Conservation (phyloP, 64 coral and sea anemone genomes). For the Montipora efflorescens region DNA sequence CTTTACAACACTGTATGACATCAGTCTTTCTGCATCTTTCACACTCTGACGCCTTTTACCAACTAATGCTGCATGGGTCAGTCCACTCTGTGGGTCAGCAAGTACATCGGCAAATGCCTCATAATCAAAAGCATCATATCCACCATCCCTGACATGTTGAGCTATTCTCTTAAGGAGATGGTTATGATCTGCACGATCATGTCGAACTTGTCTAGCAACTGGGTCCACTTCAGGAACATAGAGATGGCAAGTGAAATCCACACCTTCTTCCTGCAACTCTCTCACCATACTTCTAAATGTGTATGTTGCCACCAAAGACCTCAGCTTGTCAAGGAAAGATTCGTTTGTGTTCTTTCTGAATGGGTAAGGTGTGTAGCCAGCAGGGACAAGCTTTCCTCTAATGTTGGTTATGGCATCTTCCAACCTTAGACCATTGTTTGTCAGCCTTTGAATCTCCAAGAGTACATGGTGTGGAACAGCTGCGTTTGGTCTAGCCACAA, state of each 20-base stretch:
- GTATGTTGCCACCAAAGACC: slow-evolving; percentile 35
- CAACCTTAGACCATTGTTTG: too few species aligned
- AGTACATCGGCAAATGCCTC: background rate
- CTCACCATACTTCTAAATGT: background rate
- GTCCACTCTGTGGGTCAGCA: slow-evolving; percentile 37
- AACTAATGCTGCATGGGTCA: slow-evolving; percentile 55
- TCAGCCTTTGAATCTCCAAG: too few species aligned
- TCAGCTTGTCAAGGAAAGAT: slow-evolving; percentile 22
- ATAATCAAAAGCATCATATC: background rate
- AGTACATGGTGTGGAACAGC: too few species aligned
- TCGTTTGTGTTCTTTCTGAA: slow-evolving; percentile 43
- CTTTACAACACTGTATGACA: slow-evolving; percentile 48
- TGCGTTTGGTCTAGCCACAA: too few species aligned
- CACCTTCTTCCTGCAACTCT: slow-evolving; percentile 22
- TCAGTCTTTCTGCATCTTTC: slow-evolving; percentile 49
- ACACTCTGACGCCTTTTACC: slow-evolving; percentile 36
- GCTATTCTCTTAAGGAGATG: slow-evolving; percentile 58
- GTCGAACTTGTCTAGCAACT: background rate
- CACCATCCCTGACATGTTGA: slow-evolving; percentile 1
- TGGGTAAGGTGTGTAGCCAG: slow-evolving; percentile 37
- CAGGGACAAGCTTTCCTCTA: too few species aligned
- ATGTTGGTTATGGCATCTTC: too few species aligned
- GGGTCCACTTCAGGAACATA: slow-evolving; percentile 68
- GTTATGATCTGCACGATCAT: slow-evolving; percentile 73
- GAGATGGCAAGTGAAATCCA: slow-evolving; percentile 46